Percentiles rank a stretch among this genome's conserved stretches.
Evolutionary conservation across 1,140 invertebrate species (phyloP).

Genomic region (Bombus turneri): DNA sequence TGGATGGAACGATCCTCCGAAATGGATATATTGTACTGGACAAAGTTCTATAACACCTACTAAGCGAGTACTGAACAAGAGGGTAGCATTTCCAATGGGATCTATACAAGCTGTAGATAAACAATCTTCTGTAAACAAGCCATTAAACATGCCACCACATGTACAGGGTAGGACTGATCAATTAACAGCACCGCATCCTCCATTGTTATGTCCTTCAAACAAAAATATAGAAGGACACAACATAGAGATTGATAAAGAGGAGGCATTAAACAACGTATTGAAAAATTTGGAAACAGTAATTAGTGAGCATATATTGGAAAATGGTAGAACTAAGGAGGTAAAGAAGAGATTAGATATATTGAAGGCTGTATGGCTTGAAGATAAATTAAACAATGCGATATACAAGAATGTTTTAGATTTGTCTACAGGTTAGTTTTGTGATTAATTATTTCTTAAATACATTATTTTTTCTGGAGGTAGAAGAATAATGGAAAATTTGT

Average conservation of each 20-base stretch:
- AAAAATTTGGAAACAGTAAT: slow-evolving; percentile 72
- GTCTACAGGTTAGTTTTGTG: slow-evolving; percentile 73
- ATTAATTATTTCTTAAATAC: neutral
- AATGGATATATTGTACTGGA: slow-evolving; percentile 73
- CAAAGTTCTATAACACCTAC: slow-evolving; percentile 61
- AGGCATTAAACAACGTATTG: slow-evolving; percentile 68
- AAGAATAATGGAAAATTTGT: slow-evolving; percentile 31
- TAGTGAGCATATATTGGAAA: slow-evolving; percentile 56
- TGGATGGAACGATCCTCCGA: slow-evolving; percentile 83
- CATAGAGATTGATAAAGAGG: slow-evolving; percentile 63
- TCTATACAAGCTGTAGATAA: slow-evolving; percentile 48
- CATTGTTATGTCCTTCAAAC: slow-evolving; percentile 55
- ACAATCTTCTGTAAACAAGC: slow-evolving; percentile 22
- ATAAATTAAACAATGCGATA: slow-evolving; percentile 75
- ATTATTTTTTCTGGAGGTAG: neutral
- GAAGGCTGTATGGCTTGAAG: slow-evolving; percentile 79
- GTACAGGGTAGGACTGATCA: slow-evolving; percentile 31
- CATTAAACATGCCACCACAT: slow-evolving; percentile 64
- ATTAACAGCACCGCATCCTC: slow-evolving; percentile 67
- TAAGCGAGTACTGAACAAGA: slow-evolving; percentile 79
- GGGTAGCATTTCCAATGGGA: slow-evolving; percentile 80
- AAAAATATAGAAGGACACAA: neutral
- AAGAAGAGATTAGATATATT: slow-evolving; percentile 77
- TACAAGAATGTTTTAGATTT: slow-evolving; percentile 75
- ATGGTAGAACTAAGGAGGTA: slow-evolving; percentile 74